Evolutionary conservation across 1,140 invertebrate genomes (phyloP), one percentile per base, ranked within the genome.

Genomic region (Leptestheria dahalacensis): DNA sequence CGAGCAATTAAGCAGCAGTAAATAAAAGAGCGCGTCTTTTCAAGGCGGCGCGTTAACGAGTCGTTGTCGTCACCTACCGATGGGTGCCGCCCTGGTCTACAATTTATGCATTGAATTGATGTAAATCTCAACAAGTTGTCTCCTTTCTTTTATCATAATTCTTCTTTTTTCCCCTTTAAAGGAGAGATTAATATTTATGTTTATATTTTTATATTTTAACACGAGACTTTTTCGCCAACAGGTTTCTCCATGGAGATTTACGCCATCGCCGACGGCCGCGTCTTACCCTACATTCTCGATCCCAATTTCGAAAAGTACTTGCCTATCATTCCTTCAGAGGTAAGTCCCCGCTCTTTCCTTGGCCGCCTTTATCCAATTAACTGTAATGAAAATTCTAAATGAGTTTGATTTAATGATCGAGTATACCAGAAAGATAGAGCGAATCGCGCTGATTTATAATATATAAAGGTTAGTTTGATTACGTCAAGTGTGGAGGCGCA

Each of bases 261-360:
- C 71, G 88, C 85, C 26, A 93, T 93, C 64, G 75, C 81, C 48
- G 87, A 92, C 70, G 88, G 89, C 28, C 79, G 79, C 67, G 87
- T 94, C 48, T 73, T 85, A 12, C 82, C 85, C 4, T 90, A 91
- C 71, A 81, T 93, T 54, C 70, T 89, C 55, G 89, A 92, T 70
- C 88, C 88, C 3, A 88, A 90, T 68, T 88, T 93, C 65, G 88
- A 91, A 65, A 84, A 82, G 66, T 85, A 89, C 69, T 72, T 93
- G 55, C 88, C 88, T 51, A 80, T 89, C 23, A 93, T 94, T 67
- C 91, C 91, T 0, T 85, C 87, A 15, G 89, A 93, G 76, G 86
- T 92, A 29, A 82, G 62, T 23, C 55, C 24, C 24, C 21, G n/a
- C 29, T 24, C 54, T 23, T 56, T 15, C 15, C 23, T 29, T 52